Base-by-base conservation (phyloP, 1,140 invertebrate species). In the Solenopsis invicta region DNA sequence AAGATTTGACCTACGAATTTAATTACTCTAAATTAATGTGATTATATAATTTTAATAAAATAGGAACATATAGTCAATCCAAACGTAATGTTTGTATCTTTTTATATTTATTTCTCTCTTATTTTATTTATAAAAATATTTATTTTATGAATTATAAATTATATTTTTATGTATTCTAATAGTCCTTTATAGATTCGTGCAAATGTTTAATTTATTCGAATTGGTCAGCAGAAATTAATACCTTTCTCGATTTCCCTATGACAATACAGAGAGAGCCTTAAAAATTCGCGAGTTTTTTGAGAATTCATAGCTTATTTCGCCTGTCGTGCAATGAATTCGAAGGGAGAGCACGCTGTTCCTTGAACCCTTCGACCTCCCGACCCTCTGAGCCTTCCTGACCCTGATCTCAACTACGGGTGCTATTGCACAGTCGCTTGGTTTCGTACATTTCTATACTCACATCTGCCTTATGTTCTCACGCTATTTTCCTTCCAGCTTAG, bases 381-480 rank as follows among this genome's bases (percentile, higher is more conserved):
- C 80, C 80, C 69, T 62, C 56, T 74, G 18, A 37, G 34, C 45
- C 29, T 80, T 21, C 24, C 77, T 81, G 64, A 69, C n/a, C 52
- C 80, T 59, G 80, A 82, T 82, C 67, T 54, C 61, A 29, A 74
- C 80, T 84, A 75, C 16, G 64, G 48, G 21, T 69, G 64, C 54
- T 84, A 84, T 84, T 84, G 80, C 80, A 82, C 80, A 84, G 54
- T 84, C 80, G 69, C 41, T 45, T 84, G 54, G 8, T 84, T 84
- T 84, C 48, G 29, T 75, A 75, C 54, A 84, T 84, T 84, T 84
- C 80, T 84, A 84, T 84, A 84, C 80, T 50, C 80, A 84, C 80
- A 84, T 84, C 80, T 84, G 80, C 69, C n/a, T 62, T 84, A 84
- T 75, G 54, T 84, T 84, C 80, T 84, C 80, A 84, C 80, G 80